A percentile compares a stretch with the other conserved stretches of the same genome.
Conservation (phyloP, 2,888 invertebrate species). For the Acanthopleura granulata region DNA sequence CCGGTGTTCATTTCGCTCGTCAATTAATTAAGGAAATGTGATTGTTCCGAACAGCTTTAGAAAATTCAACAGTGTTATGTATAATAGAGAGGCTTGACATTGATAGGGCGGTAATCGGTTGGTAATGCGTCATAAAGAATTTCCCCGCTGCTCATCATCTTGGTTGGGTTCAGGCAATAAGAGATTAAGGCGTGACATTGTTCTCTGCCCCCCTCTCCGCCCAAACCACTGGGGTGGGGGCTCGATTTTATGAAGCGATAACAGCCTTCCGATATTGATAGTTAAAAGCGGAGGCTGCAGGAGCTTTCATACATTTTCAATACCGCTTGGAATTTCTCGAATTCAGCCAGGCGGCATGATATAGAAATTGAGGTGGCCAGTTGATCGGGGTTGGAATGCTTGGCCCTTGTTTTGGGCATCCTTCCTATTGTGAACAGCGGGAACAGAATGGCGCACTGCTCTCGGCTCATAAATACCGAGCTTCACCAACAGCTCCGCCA, state of each 20-base stretch:
- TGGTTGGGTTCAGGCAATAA: neutral
- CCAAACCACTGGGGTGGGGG: neutral
- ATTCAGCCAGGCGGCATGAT: slow-evolving; percentile 8
- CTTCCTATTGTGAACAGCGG: neutral
- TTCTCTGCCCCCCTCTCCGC: neutral
- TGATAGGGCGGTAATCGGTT: slow-evolving; percentile 8
- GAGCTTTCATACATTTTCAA: slow-evolving; percentile 8
- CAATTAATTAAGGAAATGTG: slow-evolving; percentile 17
- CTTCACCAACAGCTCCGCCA: neutral
- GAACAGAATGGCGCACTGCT: neutral
- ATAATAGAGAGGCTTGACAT: neutral
- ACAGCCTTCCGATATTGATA: slow-evolving; percentile 1
- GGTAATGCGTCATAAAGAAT: slow-evolving; percentile 17
- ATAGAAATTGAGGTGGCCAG: neutral
- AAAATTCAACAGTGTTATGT: slow-evolving; percentile 15
- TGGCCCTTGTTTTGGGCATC: neutral
- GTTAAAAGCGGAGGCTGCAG: neutral
- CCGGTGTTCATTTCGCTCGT: slow-evolving; percentile 14
- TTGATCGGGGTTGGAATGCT: slow-evolving; percentile 8
- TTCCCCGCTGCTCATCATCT: neutral
- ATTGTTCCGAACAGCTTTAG: slow-evolving; percentile 13
- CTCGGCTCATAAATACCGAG: slow-evolving; percentile 4
- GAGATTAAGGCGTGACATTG: slow-evolving; percentile 13
- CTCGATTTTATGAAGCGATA: neutral
- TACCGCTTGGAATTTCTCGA: slow-evolving; percentile 13